Conservation (phyloP, 30 jellyfish, hydroid and myxozoan species). For the Cassiopea xamachana region DNA sequence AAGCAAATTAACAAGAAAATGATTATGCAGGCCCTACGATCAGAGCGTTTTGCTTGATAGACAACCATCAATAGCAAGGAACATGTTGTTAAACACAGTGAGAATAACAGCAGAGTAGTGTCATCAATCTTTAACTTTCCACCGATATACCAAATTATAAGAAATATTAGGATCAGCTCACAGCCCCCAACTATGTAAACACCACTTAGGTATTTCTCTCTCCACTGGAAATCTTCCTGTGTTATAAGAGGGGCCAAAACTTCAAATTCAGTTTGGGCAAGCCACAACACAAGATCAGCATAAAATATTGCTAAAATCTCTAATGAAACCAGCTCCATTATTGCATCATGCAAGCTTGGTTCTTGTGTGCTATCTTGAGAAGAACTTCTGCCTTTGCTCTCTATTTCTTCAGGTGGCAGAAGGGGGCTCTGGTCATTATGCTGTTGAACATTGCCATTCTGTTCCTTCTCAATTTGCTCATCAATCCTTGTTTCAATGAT, state of each 20-base stretch:
- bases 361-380: conserved; percentile 20
- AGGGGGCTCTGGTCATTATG: conserved; percentile 73
- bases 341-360: conserved; percentile 52
- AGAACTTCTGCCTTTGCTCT: not conserved
- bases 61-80: conserved; percentile 82
- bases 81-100: conserved; percentile 82
- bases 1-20: conserved; percentile 73
- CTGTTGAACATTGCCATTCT: not conserved
- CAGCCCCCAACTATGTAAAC: conserved; percentile 94
- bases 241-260: conserved; percentile 94
- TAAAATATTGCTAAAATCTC: conserved; percentile 87
- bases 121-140: conserved; percentile 72
- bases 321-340: conserved; percentile 71
- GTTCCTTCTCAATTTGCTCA: conserved; percentile 52
- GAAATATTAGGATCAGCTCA: conserved; percentile 78
- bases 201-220: conserved; percentile 79
- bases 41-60: conserved; percentile 74
- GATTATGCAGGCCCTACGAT: conserved; percentile 66
- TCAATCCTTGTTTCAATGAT: conserved; percentile 54
- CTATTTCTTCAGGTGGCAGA: conserved; percentile 19
- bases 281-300: conserved; percentile 92
- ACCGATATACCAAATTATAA: conserved; percentile 86
- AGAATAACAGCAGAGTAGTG: conserved; percentile 67
- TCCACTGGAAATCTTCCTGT: conserved; percentile 96
- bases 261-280: conserved; percentile 98